A percentile compares a stretch with the other conserved stretches of the same genome.
Conservation (phyloP, 2,797 vertebrate genomes). For the Poeciliopsis gracilis region DNA sequence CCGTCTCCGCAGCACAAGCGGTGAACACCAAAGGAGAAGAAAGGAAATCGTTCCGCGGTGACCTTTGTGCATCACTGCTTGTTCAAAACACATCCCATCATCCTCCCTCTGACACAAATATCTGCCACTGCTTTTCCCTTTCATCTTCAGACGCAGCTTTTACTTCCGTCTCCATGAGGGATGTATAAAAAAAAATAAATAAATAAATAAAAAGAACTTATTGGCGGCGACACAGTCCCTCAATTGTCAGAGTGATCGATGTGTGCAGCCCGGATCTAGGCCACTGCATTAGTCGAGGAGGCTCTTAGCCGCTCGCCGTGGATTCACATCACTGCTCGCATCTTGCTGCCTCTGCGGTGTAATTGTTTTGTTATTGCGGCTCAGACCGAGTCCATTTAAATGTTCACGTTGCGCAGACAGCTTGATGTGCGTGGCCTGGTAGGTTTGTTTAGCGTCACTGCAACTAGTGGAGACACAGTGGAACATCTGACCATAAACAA, state of each 20-base stretch:
- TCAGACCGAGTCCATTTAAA: slow-evolving; percentile 48
- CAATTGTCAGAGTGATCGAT: slow-evolving; percentile 74
- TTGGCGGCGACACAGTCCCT: slow-evolving; percentile 49
- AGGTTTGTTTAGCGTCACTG: slow-evolving; percentile 31
- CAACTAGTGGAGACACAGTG: slow-evolving; percentile 3
- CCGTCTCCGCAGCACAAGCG: slow-evolving; percentile 3
- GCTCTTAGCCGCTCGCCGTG: slow-evolving; percentile 47
- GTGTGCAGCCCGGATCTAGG: slow-evolving; percentile 63
- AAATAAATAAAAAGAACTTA: slow-evolving; percentile 31
- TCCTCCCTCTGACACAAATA: slow-evolving; percentile 23
- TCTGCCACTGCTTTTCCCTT: slow-evolving; percentile 33
- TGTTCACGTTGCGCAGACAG: slow-evolving; percentile 23
- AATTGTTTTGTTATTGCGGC: slow-evolving; percentile 65
- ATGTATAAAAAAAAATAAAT: slow-evolving; percentile 13
- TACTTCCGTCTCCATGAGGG: slow-evolving; percentile 15
- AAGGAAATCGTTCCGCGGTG: slow-evolving; percentile 46
- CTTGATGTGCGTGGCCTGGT: slow-evolving; percentile 25
- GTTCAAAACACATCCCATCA: slow-evolving; percentile 37
- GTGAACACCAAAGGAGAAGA: slow-evolving; percentile 43
- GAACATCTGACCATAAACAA: slow-evolving; percentile 4
- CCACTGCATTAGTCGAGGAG: slow-evolving; percentile 59
- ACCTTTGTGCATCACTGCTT: slow-evolving; percentile 58
- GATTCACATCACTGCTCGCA: slow-evolving; percentile 56
- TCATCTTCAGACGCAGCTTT: slow-evolving; percentile 56
- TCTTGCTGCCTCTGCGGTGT: slow-evolving; percentile 48